phyloP scores from a whole-genome alignment of 2,888 invertebrate genomes.

The Julus scanicus region DNA sequence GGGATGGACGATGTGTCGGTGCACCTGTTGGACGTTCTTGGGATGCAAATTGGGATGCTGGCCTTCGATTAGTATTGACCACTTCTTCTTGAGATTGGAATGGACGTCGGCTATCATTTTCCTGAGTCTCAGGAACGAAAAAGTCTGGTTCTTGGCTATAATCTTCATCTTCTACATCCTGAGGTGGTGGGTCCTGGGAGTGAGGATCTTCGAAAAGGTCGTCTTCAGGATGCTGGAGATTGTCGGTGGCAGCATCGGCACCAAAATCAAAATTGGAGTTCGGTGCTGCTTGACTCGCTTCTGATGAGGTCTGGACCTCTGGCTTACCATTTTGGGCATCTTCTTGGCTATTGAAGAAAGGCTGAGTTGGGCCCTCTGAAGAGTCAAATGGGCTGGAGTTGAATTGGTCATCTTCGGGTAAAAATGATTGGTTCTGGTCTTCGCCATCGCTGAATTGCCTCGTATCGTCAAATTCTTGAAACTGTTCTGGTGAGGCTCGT shows the following conservation, averaged over 20 bases:
- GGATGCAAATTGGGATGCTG: neutral
- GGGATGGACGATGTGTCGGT: neutral
- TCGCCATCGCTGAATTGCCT: slow-evolving; percentile 37
- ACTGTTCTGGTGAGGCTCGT: neutral
- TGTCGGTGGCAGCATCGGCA: neutral
- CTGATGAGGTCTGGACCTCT: neutral
- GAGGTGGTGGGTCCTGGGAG: slow-evolving; percentile 34
- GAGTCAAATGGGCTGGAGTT: slow-evolving; percentile 23
- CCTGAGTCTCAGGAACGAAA: slow-evolving; percentile 24
- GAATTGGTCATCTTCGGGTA: slow-evolving; percentile 12
- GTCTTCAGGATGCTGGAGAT: neutral
- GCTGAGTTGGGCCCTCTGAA: neutral
- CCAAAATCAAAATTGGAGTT: slow-evolving; percentile 36
- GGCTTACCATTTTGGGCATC: neutral
- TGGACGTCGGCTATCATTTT: neutral
- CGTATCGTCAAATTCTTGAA: slow-evolving; percentile 1
- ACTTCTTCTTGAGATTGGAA: slow-evolving; percentile 47
- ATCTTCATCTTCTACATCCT: slow-evolving; percentile 49
- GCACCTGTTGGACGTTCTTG: slow-evolving; percentile 14
- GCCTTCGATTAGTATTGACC: neutral
- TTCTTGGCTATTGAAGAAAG: slow-evolving; percentile 21
- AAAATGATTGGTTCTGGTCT: neutral
- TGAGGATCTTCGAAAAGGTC: slow-evolving; percentile 46
- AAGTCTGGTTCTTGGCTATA: slow-evolving; percentile 47
- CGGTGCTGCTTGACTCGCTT: slow-evolving; percentile 2